These are phyloP conservation scores for Orthochromis malagaraziensis DNA, from an alignment of 2,113 vertebrate genomes.

Conservation along the genomic window DNA sequence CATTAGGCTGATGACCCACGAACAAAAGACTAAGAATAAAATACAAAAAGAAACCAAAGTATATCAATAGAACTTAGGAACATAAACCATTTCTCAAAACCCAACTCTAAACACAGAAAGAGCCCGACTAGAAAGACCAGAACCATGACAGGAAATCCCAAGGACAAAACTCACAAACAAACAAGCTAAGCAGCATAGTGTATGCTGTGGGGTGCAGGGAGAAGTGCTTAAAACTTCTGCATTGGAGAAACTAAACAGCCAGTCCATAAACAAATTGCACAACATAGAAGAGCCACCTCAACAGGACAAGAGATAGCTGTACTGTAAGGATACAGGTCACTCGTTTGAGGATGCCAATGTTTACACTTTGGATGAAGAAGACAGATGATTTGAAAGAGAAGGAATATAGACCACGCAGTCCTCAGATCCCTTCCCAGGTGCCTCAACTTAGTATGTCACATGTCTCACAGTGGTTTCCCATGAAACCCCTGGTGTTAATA, in stretches of 20 bases:
- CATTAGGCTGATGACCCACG: not conserved
- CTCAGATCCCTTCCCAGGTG: not conserved
- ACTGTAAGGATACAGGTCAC: not conserved
- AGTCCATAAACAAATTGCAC: not conserved
- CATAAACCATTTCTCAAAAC: not conserved
- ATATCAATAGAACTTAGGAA: not conserved
- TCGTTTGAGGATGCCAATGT: not conserved
- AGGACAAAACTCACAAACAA: not conserved
- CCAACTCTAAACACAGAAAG: not conserved
- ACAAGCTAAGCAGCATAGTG: not conserved
- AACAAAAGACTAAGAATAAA: not conserved
- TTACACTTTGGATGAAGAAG: not conserved
- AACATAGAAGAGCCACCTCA: not conserved
- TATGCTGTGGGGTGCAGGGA: not conserved
- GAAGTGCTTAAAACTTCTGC: not conserved
- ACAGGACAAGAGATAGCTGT: not conserved
- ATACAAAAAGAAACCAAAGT: not conserved
- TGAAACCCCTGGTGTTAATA: not conserved
- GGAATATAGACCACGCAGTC: not conserved
- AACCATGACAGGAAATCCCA: not conserved
- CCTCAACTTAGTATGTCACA: not conserved
- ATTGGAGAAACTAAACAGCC: not conserved
- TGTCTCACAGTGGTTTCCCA: not conserved
- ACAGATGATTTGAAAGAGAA: not conserved
- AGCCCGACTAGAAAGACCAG: not conserved